Percentiles rank a stretch among this genome's conserved stretches.
These are phyloP conservation scores for Cyclura pinguis DNA, from an alignment of 2,797 vertebrate genomes.

Conservation along the genomic window DNA sequence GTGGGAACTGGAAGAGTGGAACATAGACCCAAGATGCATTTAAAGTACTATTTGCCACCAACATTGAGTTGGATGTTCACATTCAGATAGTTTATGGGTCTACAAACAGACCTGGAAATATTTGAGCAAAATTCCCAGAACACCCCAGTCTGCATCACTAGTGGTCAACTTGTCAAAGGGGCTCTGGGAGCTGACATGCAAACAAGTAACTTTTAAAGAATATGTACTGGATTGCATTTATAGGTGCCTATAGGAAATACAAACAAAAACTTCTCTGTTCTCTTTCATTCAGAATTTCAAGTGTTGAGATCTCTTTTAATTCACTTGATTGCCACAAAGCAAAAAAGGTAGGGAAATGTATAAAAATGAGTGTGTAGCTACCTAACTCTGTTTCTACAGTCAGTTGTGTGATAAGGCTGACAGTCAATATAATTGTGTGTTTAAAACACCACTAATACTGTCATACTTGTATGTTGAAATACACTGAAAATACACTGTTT, in stretches of 20 bases:
- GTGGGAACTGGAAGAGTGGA: neutral
- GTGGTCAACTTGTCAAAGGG: neutral
- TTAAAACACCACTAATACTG: conserved; percentile 19
- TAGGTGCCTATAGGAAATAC: neutral
- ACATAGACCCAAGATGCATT: too few relatives aligned
- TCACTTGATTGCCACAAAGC: conserved; percentile 47
- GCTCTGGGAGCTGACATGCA: too few relatives aligned
- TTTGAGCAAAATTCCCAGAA: neutral
- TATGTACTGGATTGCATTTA: neutral
- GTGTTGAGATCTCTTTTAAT: conserved; percentile 49
- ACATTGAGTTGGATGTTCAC: neutral
- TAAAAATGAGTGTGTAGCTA: conserved; percentile 38
- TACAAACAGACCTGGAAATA: neutral
- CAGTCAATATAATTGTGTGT: neutral
- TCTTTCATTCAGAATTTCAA: conserved; percentile 58
- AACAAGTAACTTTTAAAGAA: too few relatives aligned
- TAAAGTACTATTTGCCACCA: too few relatives aligned
- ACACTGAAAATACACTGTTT: neutral
- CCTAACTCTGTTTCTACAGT: conserved; percentile 65
- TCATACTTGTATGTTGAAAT: neutral
- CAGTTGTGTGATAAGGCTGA: conserved; percentile 29
- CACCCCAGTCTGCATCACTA: neutral
- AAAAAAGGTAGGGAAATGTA: conserved; percentile 69
- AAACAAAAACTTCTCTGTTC: conserved; percentile 39
- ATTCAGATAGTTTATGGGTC: neutral